These are phyloP conservation scores for Istiophorus platypterus DNA, from an alignment of 2,113 vertebrate species.

Conservation along the genomic window DNA sequence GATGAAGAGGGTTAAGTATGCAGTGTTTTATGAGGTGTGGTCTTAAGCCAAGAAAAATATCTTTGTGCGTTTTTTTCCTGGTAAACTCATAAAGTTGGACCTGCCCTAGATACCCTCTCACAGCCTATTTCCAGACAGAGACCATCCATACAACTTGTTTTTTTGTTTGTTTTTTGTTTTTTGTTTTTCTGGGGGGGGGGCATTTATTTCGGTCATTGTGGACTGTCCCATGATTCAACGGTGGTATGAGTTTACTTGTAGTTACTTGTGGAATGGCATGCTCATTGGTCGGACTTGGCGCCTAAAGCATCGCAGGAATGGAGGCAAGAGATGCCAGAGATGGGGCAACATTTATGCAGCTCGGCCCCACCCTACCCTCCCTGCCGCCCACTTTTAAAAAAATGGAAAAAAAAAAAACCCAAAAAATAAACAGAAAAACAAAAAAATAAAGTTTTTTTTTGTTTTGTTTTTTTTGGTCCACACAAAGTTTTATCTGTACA, in stretches of 20 bases:
- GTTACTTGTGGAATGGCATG: constrained; percentile 81
- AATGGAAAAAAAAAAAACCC: no score
- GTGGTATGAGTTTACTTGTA: constrained; percentile 70
- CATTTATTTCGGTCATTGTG: constrained; percentile 67
- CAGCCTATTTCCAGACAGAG: constrained; percentile 27
- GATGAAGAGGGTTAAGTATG: constrained; percentile 13
- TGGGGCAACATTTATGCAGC: constrained; percentile 61
- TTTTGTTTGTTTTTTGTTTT: no score
- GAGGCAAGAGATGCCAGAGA: constrained; percentile 67
- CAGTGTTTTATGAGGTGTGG: background rate
- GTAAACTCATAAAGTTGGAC: background rate
- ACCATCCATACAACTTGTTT: constrained; percentile 29
- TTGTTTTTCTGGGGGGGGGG: no score
- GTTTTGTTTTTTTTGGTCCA: constrained; percentile 46
- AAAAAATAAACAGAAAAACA: no score
- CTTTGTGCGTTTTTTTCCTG: background rate
- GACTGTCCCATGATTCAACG: constrained; percentile 66
- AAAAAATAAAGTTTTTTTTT: no score
- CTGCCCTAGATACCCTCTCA: background rate
- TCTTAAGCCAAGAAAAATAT: background rate
- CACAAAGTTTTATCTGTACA: constrained; percentile 55
- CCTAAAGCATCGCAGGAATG: constrained; percentile 77
- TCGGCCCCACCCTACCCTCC: constrained; percentile 12
- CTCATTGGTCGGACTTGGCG: constrained; percentile 60
- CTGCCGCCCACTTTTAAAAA: constrained; percentile 13